phyloP scores from a whole-genome alignment of 2,888 invertebrate genomes.

The Marasmarcha lunaedactyla region DNA sequence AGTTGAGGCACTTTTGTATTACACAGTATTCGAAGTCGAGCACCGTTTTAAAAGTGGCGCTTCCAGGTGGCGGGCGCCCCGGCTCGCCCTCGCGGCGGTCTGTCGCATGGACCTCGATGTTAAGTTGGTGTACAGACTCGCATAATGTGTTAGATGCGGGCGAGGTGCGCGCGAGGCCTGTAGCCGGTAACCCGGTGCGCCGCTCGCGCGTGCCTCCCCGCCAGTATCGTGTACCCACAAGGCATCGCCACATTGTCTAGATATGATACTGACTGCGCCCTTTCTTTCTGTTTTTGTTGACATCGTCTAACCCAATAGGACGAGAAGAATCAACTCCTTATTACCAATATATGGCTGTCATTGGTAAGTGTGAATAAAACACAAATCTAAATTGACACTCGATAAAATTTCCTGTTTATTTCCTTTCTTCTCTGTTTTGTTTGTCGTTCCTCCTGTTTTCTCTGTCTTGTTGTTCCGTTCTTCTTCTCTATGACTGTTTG shows the following conservation, averaged over 20 bases:
- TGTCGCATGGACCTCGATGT: constrained; percentile 67
- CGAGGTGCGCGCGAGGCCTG: constrained; percentile 39
- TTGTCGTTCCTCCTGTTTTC: constrained; percentile 29
- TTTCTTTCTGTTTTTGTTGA: constrained; percentile 79
- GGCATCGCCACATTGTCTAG: constrained; percentile 53
- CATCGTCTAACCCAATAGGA: constrained; percentile 82
- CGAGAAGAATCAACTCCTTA: constrained; percentile 96
- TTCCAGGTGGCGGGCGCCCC: constrained; percentile 50
- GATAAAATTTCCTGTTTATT: constrained; percentile 55
- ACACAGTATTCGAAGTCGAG: constrained; percentile 8
- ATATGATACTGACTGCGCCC: constrained; percentile 67
- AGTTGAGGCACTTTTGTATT: constrained; percentile 5
- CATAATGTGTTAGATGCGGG: constrained; percentile 54
- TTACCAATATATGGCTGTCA: constrained; percentile 95
- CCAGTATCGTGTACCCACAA: constrained; percentile 42
- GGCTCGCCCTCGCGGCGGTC: constrained; percentile 52
- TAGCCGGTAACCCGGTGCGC: constrained; percentile 35
- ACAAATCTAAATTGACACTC: constrained; percentile 65
- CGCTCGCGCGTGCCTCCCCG: constrained; percentile 28
- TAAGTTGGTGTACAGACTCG: constrained; percentile 52
- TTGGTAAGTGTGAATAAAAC: constrained; percentile 84
- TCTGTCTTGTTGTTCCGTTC: constrained; percentile 26
- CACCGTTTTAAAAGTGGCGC: constrained; percentile 18
- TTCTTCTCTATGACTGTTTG: constrained; percentile 47
- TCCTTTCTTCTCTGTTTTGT: constrained; percentile 26